Evolutionary conservation across 1,140 invertebrate species (phyloP), one percentile per base, ranked within the genome.

Genomic region (Popillia japonica): DNA sequence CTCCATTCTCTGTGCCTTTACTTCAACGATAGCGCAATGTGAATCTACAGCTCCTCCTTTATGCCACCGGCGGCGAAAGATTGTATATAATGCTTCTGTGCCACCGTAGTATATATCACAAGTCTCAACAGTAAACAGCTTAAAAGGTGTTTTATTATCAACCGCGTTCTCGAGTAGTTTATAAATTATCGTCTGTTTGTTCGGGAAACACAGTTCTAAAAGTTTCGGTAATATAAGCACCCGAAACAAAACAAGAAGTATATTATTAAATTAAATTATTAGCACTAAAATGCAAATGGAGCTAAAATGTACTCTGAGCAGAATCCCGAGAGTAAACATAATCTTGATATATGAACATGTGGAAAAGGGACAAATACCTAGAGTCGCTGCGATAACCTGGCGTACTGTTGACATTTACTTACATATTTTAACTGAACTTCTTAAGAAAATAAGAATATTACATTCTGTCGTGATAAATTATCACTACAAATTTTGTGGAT

Each of bases 121-220:
- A 68, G 61, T 68, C 61, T 68, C 61, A 68, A 68, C 61, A 34
- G 61, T 68, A 68, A 68, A 68, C 61, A 68, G 61, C 61, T 68
- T 68, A 68, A 68, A 68, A 68, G 61, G 61, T 68, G 61, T 68
- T 68, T 68, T 68, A 68, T 22, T 68, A 68, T 68, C 61, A 23
- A 68, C 61, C 22, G 27, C 23, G 61, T 22, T 68, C 27, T 68
- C 61, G 7, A 68, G 61, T 68, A 68, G 61, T 68, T 68, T 68
- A 68, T 68, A 68, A 68, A 68, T 68, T 68, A 68, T 68, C 61
- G 61, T 27, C 27, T 68, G 61, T 27, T 23, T 27, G 61, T 34
- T 68, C 22, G 27, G 59, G 48, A 27, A 34, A 22, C 11, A 34
- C 27, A 11, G 8, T 22, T 17, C 61, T 68, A 68, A 68, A 68